Base-by-base conservation (phyloP, 2,888 invertebrate species). In the Harpalus rufipes region DNA sequence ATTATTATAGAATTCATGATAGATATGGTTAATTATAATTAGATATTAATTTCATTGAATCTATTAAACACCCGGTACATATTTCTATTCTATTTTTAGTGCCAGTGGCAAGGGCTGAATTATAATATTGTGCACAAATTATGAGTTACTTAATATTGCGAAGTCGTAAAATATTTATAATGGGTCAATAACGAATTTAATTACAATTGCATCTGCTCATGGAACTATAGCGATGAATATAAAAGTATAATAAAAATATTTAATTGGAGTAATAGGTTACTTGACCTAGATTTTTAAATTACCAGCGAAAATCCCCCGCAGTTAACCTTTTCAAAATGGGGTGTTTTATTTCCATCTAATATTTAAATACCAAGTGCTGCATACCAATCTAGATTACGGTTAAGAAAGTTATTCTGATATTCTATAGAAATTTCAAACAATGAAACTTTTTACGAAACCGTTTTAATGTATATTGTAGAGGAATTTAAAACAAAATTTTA, bases 211-310 rank as follows among this genome's bases (percentile, higher is more conserved):
- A 68, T 68, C 68, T 68, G 68, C 10, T 65, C 65, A 65, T 32
- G 65, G 12, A 32, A 32, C 25, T 25, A 32, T 14, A 39, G 14
- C 68, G 32, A 68, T 10, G 32, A 32, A 12, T 68, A 68, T 39
- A 68, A 39, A 68, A 68, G 68, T 68, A 68, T 68, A 32, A 68
- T 68, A 68, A 68, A 68, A 68, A 68, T 68, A 68, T 39, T n/a
- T 68, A 68, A 68, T 68, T 68, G 68, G 25, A 39, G 32, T 68
- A 68, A 68, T 32, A n/a, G n/a, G n/a, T 39, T 39, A 68, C 68
- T 68, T 68, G 68, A 39, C 68, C 68, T 32, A 39, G 14, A 68
- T 68, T 68, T 68, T 68, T 39, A 68, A 68, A 68, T 68, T 68
- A 68, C 68, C 39, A 14, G 68, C n/a, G 12, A 68, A 68, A 63